Evolutionary conservation across 2,888 invertebrate species (phyloP).

Genomic region (Agonopterix heracliana): DNA sequence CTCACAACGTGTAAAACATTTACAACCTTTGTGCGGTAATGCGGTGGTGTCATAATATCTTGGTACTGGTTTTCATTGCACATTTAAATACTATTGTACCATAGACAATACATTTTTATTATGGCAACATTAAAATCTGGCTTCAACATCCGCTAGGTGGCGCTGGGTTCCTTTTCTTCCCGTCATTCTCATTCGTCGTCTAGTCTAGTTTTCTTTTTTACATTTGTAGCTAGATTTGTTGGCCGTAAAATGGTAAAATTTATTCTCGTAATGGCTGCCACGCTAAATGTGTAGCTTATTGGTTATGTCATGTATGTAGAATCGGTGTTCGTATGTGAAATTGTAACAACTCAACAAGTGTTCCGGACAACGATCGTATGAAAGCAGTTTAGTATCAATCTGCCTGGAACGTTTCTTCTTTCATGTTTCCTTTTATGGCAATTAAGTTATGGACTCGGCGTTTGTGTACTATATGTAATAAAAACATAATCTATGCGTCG

Average conservation of each 20-base stretch:
- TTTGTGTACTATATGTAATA: conserved; percentile 64
- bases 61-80: neutral
- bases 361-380: conserved; percentile 57
- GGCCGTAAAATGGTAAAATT: conserved; percentile 62
- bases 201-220: conserved; percentile 58
- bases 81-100: neutral
- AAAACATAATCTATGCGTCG: conserved; percentile 66
- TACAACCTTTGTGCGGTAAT: no score
- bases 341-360: conserved; percentile 56
- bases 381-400: conserved; percentile 57
- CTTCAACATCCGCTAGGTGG: conserved; percentile 43
- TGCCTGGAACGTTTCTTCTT: conserved; percentile 68
- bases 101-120: conserved; percentile 13
- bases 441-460: conserved; percentile 65
- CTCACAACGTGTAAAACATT: no score
- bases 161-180: conserved; percentile 47
- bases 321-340: conserved; percentile 41
- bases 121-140: conserved; percentile 22
- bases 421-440: conserved; percentile 73
- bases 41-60: neutral
- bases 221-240: conserved; percentile 49
- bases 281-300: conserved; percentile 66
- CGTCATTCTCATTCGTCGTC: conserved; percentile 54
- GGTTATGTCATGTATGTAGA: conserved; percentile 66
- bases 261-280: conserved; percentile 73